phyloP scores from a whole-genome alignment of 2,113 vertebrate genomes.

The Phalacrocorax aristotelis region DNA sequence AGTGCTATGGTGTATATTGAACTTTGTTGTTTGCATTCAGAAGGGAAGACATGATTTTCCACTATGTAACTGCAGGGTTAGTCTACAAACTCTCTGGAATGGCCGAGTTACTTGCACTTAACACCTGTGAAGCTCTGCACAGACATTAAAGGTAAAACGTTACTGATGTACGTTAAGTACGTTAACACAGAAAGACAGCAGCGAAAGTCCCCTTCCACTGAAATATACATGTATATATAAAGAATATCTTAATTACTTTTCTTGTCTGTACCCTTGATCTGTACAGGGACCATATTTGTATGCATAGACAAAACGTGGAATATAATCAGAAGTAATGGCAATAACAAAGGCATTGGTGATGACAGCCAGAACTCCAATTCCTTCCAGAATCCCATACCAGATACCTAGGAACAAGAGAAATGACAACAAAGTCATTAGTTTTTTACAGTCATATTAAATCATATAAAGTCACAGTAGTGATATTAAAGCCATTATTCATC shows the following conservation, averaged over 20 bases:
- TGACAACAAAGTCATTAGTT: neutral
- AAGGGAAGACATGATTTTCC: neutral
- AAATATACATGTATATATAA: neutral
- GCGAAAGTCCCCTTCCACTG: neutral
- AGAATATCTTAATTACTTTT: conserved; percentile 77
- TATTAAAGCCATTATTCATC: neutral
- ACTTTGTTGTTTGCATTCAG: neutral
- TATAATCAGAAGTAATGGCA: conserved; percentile 98
- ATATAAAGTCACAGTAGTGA: neutral
- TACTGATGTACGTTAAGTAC: neutral
- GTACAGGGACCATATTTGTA: conserved; percentile 96
- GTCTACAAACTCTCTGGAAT: neutral
- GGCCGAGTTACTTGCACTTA: neutral
- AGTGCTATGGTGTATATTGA: neutral
- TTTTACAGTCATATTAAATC: neutral
- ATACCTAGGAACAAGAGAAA: conserved; percentile 80
- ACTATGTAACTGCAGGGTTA: neutral
- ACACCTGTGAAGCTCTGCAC: neutral
- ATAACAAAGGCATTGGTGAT: conserved; percentile 99
- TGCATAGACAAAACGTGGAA: conserved; percentile 96
- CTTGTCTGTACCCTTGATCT: conserved; percentile 82
- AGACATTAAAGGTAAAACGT: neutral
- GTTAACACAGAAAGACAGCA: neutral
- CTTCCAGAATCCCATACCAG: conserved; percentile 98
- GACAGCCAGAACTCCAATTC: conserved; percentile 95